Evolutionary conservation across 1,140 invertebrate genomes (phyloP).

Genomic region (Rhynchophorus ferrugineus): DNA sequence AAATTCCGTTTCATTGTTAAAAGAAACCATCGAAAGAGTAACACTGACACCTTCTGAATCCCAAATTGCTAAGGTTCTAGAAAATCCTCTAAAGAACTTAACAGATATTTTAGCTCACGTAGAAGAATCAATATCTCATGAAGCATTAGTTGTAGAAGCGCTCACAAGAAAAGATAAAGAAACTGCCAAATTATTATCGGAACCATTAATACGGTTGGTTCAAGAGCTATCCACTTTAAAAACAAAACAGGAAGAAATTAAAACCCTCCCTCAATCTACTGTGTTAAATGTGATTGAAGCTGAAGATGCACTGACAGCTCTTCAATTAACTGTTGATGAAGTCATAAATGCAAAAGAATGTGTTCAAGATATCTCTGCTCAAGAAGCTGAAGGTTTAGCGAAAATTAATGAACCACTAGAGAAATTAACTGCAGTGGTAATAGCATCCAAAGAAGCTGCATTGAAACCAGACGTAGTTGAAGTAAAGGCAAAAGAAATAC

Average conservation of each 20-base stretch:
- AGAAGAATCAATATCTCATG: not conserved
- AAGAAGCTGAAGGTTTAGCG: not conserved
- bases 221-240: not conserved
- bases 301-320: not conserved
- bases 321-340: not conserved
- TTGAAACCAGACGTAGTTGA: not conserved
- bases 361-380: constrained; percentile 1
- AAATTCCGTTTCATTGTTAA: not conserved
- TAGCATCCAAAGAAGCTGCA: constrained; percentile 5
- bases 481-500: not conserved
- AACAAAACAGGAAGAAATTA: not conserved
- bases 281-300: not conserved
- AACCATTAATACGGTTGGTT: not conserved
- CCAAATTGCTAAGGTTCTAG: not conserved
- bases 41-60: not conserved
- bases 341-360: not conserved
- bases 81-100: not conserved
- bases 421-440: constrained; percentile 12
- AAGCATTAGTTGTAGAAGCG: not conserved
- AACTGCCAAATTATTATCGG: not conserved
- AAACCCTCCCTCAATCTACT: not conserved
- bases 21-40: constrained; percentile 3
- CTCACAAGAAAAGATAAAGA: not conserved
- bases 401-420: constrained; percentile 7
- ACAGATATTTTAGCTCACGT: not conserved